phyloP scores from a whole-genome alignment of 2,113 vertebrate genomes.

The Bubo scandiacus region DNA sequence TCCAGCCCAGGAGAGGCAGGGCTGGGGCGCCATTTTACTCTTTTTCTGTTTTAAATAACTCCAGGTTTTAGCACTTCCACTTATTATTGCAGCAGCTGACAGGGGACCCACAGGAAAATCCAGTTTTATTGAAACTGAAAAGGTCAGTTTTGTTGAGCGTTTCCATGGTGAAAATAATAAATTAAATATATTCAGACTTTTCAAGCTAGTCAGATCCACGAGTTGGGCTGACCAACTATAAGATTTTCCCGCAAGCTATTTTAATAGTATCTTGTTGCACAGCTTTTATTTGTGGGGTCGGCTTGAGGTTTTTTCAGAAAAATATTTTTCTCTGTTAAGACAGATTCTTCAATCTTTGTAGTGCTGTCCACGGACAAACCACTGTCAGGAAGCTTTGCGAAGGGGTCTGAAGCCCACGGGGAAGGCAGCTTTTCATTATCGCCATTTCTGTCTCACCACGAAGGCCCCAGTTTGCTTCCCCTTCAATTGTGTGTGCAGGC shows the following conservation, averaged over 20 bases:
- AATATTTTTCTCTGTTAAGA: neutral
- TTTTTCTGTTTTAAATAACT: slow-evolving; percentile 54
- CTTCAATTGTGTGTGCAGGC: neutral
- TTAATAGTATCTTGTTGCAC: slow-evolving; percentile 27
- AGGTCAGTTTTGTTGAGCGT: slow-evolving; percentile 78
- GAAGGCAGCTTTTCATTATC: neutral
- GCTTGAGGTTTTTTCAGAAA: neutral
- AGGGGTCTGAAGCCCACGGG: neutral
- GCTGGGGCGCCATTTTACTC: neutral
- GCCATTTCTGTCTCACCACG: neutral
- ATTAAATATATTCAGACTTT: slow-evolving; percentile 64
- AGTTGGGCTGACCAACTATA: slow-evolving; percentile 46
- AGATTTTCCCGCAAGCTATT: slow-evolving; percentile 22
- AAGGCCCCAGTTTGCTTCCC: neutral
- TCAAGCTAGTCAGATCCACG: slow-evolving; percentile 14
- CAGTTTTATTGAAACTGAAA: slow-evolving; percentile 80
- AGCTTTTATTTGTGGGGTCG: neutral
- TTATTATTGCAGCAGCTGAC: slow-evolving; percentile 64
- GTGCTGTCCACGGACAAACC: neutral
- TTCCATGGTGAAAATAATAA: slow-evolving; percentile 79
- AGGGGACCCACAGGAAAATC: slow-evolving; percentile 71
- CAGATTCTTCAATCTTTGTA: neutral
- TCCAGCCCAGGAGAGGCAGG: neutral
- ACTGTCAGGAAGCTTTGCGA: neutral
- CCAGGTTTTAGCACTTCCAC: slow-evolving; percentile 9